phyloP scores from a whole-genome alignment of 2,797 vertebrate genomes.

The Phoeniculus purpureus region DNA sequence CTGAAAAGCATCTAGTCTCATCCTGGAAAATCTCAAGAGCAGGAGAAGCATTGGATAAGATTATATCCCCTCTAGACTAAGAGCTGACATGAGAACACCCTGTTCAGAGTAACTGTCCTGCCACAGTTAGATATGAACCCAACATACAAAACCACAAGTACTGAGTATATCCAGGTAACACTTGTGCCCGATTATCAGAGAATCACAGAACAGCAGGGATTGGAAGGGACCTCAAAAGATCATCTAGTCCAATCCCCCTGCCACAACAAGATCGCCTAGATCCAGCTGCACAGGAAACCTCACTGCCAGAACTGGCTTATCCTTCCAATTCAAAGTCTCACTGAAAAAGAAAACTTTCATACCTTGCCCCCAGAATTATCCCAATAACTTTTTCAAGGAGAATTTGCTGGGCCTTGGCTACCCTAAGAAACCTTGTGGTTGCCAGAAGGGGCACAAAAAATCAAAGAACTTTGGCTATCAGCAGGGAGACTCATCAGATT shows the following conservation, averaged over 20 bases:
- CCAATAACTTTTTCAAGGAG: not conserved
- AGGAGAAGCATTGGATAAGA: not conserved
- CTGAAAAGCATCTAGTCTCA: not conserved
- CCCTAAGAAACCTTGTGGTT: not conserved
- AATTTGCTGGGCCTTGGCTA: not conserved
- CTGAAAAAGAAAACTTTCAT: not conserved
- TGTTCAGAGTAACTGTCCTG: not conserved
- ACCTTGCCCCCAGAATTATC: not conserved
- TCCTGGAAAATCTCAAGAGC: not conserved
- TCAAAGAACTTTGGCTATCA: not conserved
- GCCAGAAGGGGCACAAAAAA: not conserved
- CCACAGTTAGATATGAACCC: not conserved
- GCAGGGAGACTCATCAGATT: not conserved
- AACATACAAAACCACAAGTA: not conserved
- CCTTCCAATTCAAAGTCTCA: not conserved
- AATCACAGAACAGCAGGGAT: no score
- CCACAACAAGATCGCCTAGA: no score
- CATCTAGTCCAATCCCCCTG: no score
- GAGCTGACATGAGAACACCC: rapidly evolving
- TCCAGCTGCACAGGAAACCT: no score
- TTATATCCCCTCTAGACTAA: not conserved
- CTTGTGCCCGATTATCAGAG: not conserved
- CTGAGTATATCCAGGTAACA: not conserved
- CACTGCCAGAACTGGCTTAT: not conserved
- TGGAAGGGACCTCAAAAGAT: no score